Conservation (phyloP, 2,888 invertebrate species). For the Drosophila atroscutellata region DNA sequence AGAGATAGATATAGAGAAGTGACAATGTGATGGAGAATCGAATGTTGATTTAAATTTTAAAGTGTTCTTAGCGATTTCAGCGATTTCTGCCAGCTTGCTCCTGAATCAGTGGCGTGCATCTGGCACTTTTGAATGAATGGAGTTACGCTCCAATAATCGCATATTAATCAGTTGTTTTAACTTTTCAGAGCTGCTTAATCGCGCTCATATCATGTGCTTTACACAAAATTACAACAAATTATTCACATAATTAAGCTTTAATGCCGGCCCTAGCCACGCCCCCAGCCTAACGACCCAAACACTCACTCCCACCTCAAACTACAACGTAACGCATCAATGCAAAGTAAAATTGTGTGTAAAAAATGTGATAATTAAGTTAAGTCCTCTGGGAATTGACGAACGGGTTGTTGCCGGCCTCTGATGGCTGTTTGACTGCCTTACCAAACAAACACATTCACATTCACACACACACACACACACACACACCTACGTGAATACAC, state of each 20-base stretch:
- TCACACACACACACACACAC: not conserved
- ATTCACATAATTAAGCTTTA: slow-evolving; percentile 77
- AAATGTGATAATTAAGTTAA: slow-evolving; percentile 80
- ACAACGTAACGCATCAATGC: slow-evolving; percentile 62
- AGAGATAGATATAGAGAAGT: not conserved
- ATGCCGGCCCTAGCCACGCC: slow-evolving; percentile 54
- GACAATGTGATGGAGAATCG: not conserved
- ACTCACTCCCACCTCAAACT: slow-evolving; percentile 3
- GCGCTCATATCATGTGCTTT: slow-evolving; percentile 59
- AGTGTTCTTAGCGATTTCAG: not conserved
- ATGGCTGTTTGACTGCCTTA: slow-evolving; percentile 35
- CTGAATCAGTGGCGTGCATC: slow-evolving; percentile 3
- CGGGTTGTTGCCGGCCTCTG: slow-evolving; percentile 25
- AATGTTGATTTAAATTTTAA: too few species aligned
- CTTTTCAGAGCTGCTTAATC: slow-evolving; percentile 66
- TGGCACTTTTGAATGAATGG: slow-evolving; percentile 18
- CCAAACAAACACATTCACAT: not conserved
- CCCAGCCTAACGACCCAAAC: slow-evolving; percentile 4
- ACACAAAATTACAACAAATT: slow-evolving; percentile 76
- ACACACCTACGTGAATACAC: not conserved
- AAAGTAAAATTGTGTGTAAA: slow-evolving; percentile 80
- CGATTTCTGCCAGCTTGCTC: not conserved
- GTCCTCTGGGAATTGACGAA: slow-evolving; percentile 68
- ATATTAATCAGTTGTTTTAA: slow-evolving; percentile 72
- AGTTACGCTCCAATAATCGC: slow-evolving; percentile 46